A percentile compares a stretch with the other conserved stretches of the same genome.
These are phyloP conservation scores for Octopus bimaculoides DNA, from an alignment of 1,140 invertebrate genomes.

Conservation along the genomic window DNA sequence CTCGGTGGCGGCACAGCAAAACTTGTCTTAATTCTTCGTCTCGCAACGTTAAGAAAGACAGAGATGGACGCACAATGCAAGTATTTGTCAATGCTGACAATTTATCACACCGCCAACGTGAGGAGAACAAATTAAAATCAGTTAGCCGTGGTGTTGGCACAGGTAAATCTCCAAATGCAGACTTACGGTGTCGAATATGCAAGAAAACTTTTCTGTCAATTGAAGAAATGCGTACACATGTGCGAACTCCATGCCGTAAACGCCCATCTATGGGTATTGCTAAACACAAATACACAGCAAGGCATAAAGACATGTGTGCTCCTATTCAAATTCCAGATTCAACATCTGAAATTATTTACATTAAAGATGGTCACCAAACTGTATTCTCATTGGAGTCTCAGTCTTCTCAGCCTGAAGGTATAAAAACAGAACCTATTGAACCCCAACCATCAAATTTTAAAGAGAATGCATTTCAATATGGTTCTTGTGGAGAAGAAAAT, in stretches of 20 bases:
- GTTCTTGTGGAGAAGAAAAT: background rate
- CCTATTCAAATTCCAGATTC: background rate
- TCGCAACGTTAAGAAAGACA: slow-evolving; percentile 28
- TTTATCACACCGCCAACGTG: slow-evolving; percentile 20
- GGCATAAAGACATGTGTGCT: background rate
- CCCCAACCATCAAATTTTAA: background rate
- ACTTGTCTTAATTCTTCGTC: slow-evolving; percentile 31
- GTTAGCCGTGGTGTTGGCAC: slow-evolving; percentile 18
- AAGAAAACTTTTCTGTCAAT: slow-evolving; percentile 32
- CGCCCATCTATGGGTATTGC: background rate
- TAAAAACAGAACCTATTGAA: background rate
- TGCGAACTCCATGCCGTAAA: slow-evolving; percentile 33
- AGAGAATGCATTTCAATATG: background rate
- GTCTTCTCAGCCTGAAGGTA: background rate
- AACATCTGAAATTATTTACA: slow-evolving; percentile 5
- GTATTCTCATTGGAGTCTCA: slow-evolving; percentile 4
- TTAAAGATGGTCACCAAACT: slow-evolving; percentile 6
- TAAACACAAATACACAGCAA: background rate
- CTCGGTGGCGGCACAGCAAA: slow-evolving; percentile 44
- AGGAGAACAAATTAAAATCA: background rate
- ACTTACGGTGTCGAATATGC: slow-evolving; percentile 37
- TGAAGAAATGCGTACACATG: slow-evolving; percentile 44
- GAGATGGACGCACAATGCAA: slow-evolving; percentile 27
- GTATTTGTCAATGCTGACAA: slow-evolving; percentile 28
- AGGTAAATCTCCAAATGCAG: slow-evolving; percentile 15